Conservation (phyloP, 2,888 invertebrate species). For the Arrhopalites spinosus region DNA sequence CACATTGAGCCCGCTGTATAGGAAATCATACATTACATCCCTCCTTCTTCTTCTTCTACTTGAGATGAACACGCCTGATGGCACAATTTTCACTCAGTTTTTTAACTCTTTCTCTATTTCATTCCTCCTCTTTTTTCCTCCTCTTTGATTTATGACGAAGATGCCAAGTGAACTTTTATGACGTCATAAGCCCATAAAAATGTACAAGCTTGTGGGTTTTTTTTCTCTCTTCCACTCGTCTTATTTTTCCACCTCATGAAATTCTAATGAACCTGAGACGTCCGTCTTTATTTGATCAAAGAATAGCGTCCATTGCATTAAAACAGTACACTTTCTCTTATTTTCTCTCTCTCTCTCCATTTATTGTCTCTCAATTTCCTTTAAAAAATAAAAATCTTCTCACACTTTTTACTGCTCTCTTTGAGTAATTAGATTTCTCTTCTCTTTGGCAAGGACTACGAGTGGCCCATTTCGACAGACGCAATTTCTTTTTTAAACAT, state of each 20-base stretch:
- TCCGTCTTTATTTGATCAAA: slow-evolving; percentile 3
- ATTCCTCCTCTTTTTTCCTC: not conserved
- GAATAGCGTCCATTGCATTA: too few species aligned
- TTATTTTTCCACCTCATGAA: slow-evolving; percentile 33
- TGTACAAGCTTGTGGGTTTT: slow-evolving; percentile 29
- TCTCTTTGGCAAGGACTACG: too few species aligned
- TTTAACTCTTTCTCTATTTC: not conserved
- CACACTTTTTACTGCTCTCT: too few species aligned
- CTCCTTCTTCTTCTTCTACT: not conserved
- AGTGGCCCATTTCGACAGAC: too few species aligned
- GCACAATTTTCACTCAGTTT: slow-evolving; percentile 31
- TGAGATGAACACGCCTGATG: slow-evolving; percentile 28
- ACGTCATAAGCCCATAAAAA: slow-evolving; percentile 20
- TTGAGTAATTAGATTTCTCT: too few species aligned
- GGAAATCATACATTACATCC: not conserved
- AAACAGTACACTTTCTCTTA: too few species aligned
- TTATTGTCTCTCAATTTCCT: too few species aligned
- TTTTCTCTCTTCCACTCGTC: slow-evolving; percentile 6
- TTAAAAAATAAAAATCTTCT: too few species aligned
- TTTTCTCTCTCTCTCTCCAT: too few species aligned
- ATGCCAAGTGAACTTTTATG: slow-evolving; percentile 27
- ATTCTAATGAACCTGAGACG: slow-evolving; percentile 18
- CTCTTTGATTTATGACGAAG: slow-evolving; percentile 31
- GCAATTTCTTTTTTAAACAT: too few species aligned
- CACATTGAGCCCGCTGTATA: not conserved